phyloP scores from a whole-genome alignment of 2,113 vertebrate genomes.

The Irena cyanogastra region DNA sequence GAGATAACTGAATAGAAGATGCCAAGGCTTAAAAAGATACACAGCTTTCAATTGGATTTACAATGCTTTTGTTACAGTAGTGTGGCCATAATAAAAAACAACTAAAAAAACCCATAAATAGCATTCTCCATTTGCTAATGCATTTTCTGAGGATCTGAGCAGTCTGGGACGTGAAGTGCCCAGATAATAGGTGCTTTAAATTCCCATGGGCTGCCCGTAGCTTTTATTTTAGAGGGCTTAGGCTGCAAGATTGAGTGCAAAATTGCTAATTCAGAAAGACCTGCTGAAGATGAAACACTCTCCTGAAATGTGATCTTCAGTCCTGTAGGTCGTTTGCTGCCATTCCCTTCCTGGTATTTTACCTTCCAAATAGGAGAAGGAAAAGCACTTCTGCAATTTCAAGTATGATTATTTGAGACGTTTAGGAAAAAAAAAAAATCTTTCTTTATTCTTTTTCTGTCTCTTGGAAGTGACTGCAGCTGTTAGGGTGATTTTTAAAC shows the following conservation, averaged over 20 bases:
- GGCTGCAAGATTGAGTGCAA: neutral
- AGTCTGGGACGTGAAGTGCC: neutral
- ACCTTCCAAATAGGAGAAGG: neutral
- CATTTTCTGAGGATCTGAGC: constrained; percentile 7
- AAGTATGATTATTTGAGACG: neutral
- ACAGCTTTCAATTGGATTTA: constrained; percentile 26
- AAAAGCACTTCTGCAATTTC: neutral
- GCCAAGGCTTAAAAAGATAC: constrained; percentile 52
- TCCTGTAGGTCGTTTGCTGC: neutral
- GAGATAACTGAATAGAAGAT: constrained; percentile 53
- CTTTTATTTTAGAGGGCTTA: constrained; percentile 37
- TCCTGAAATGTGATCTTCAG: constrained; percentile 6
- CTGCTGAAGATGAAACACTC: neutral
- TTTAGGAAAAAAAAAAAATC: neutral
- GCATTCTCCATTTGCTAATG: constrained; percentile 44
- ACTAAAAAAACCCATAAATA: neutral
- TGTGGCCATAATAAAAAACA: constrained; percentile 20
- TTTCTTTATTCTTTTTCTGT: neutral
- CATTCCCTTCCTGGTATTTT: neutral
- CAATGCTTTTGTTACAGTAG: constrained; percentile 37
- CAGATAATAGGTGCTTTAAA: constrained; percentile 42
- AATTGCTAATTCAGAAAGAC: constrained; percentile 47
- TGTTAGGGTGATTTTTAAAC: neutral
- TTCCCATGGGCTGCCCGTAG: constrained; percentile 12
- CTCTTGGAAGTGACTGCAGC: neutral